These are phyloP conservation scores for Darevskia mixta DNA, from an alignment of 2,797 vertebrate species.

Conservation along the genomic window DNA sequence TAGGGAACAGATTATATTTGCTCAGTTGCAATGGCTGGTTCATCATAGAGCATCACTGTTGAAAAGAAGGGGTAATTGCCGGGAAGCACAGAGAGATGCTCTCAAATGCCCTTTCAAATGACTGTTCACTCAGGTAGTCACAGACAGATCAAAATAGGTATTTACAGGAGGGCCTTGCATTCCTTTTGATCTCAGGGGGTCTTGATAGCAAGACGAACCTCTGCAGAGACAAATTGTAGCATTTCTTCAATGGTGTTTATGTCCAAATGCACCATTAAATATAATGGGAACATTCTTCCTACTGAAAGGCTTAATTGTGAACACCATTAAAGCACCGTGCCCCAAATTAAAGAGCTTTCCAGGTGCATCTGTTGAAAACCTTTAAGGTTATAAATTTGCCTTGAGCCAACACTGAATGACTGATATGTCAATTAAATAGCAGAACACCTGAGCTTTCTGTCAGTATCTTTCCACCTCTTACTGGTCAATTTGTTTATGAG, in stretches of 20 bases:
- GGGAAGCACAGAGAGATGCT: neutral
- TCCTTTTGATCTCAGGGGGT: neutral
- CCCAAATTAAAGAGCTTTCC: neutral
- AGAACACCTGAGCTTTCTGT: neutral
- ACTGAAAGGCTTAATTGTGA: neutral
- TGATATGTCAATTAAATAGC: neutral
- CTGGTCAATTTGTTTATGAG: neutral
- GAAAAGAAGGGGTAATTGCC: conserved; percentile 10
- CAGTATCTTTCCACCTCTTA: neutral
- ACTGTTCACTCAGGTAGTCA: neutral
- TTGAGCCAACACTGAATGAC: neutral
- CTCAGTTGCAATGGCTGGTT: conserved; percentile 12
- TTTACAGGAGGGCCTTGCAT: neutral
- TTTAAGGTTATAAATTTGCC: neutral
- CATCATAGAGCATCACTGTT: neutral
- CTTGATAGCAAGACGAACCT: neutral
- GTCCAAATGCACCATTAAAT: neutral
- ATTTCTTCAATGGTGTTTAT: neutral
- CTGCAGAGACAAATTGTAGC: neutral
- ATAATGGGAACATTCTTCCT: neutral
- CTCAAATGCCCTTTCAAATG: conserved; percentile 1
- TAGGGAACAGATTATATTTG: conserved; percentile 28
- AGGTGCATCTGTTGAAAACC: neutral
- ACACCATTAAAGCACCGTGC: neutral
- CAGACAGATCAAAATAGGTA: neutral